Base-by-base conservation (phyloP, 53 echinoderm and acorn worm species). In the Patiria pectinifera region DNA sequence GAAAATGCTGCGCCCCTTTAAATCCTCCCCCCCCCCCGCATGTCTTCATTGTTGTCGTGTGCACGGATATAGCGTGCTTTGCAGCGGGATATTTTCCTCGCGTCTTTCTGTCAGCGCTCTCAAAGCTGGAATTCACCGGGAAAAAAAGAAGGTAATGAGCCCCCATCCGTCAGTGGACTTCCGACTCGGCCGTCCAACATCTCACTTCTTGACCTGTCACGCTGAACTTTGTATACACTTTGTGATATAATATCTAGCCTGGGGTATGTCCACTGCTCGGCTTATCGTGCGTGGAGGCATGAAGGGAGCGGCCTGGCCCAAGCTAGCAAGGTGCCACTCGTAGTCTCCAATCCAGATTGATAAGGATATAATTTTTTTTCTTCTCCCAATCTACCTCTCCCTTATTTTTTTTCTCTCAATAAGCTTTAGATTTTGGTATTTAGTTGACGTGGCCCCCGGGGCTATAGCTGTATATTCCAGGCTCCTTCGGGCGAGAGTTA, bases 141-240 rank as follows among this genome's bases (percentile, higher is more conserved):
- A 35, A 62, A 23, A 35, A 35, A 35, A 35, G 16, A 43, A 77
- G 60, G 90, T 69, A 81, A 48, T 66, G 69, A 81, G 80, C 43
- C 71, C 48, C 48, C 90, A 81, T 81, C 90, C 62, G 90, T 90
- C 90, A 90, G n/a, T 11, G 70, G 75, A 90, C 90, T 90, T 90
- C 90, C 90, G 80, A 81, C 60, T 66, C 61, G 10, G 18, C 3
- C 0, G 53, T 6, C 53, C 61, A 18, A n/a, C 90, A 61, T 81
- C 90, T 81, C 80, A 48, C 76, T 53, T 82, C 19, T 78, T 47
- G 77, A 78, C 90, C 47, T 81, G 90, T 90, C 90, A 90, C 4
- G 69, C 69, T 81, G 80, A 80, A 81, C 90, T 81, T 45, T 90
- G 90, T 90, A 44, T 90, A 90, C 90, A 90, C 80, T 80, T 90